Evolutionary conservation across 2,113 vertebrate genomes (phyloP), one percentile per base, ranked within the genome.

Genomic region (Scartelaos histophorus): DNA sequence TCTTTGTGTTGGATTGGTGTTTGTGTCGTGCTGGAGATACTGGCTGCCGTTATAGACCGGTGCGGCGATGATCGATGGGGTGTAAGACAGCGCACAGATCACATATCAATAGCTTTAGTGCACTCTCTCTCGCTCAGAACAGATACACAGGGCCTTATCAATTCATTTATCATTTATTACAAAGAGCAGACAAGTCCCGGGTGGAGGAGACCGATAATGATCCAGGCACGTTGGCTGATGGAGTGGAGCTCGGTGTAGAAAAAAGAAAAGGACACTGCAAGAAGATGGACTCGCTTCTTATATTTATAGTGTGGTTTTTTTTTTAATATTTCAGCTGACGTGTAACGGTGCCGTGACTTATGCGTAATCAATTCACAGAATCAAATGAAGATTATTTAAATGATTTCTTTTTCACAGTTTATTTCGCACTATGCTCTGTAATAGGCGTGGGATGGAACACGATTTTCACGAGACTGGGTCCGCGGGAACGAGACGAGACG

Each of bases 41-140:
- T 77, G 77, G 73, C 73, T 24, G n/a, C 74, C 80, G 88, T 90
- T 87, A 88, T 80, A 71, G 84, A 89, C 76, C 72, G 84, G 85
- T 49, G 70, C 43, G 67, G 16, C 68, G 56, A 53, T 87, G 87
- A 85, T 91, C 79, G 5, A 88, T 88, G 82, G 74, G 68, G 77
- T 64, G 34, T 15, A 72, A 74, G 76, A 80, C 70, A 73, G 43
- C 75, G 71, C 66, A 58, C 60, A 45, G 68, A 85, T 81, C 74
- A 66, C 66, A 75, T 79, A 80, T 81, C 66, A 65, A 86, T 82
- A 67, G 67, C 78, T 78, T 67, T 57, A 80, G 65, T 7, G 70
- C 10, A 17, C 13, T 58, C 64, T 53, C 66, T 54, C 67, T 21
- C 12, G 15, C 46, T 38, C 47, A 35, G 47, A 73, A 56, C 56